phyloP scores from a whole-genome alignment of 2,888 invertebrate genomes.

The Caenorhabditis sp. region DNA sequence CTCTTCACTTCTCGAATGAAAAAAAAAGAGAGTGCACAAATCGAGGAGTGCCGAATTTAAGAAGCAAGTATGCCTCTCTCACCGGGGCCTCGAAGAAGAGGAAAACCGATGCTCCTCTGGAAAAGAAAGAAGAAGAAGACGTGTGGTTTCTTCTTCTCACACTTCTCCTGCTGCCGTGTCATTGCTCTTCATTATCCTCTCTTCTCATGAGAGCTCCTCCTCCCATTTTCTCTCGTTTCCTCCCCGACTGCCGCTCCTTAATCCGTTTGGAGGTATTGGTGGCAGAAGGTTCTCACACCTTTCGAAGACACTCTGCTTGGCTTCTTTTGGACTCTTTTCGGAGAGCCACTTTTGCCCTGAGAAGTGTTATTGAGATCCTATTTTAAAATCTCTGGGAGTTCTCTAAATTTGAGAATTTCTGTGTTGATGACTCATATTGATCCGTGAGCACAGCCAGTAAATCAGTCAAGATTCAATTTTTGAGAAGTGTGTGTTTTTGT shows the following conservation, averaged over 20 bases:
- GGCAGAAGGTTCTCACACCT: no score
- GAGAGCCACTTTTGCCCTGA: no score
- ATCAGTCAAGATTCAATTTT: background rate
- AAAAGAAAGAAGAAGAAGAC: slow-evolving; percentile 31
- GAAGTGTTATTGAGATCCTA: no score
- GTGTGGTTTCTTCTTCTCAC: slow-evolving; percentile 35
- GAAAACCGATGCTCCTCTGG: background rate
- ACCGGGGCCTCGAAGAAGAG: background rate
- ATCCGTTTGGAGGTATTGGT: slow-evolving; percentile 25
- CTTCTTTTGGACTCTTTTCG: background rate
- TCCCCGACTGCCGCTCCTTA: slow-evolving; percentile 2
- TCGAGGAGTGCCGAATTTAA: slow-evolving; percentile 1
- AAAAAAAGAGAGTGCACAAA: slow-evolving; percentile 24
- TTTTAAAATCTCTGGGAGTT: no score
- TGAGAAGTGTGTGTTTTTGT: background rate
- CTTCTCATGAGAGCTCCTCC: slow-evolving; percentile 14
- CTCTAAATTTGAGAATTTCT: no score
- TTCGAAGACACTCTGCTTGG: background rate
- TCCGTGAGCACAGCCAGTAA: no score
- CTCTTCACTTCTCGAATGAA: background rate
- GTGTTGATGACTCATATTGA: no score
- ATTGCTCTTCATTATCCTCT: slow-evolving; percentile 58
- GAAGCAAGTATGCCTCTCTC: slow-evolving; percentile 1
- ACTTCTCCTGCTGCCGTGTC: slow-evolving; percentile 27
- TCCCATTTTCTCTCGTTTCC: background rate